Conservation (phyloP, 2,888 invertebrate genomes). For the Lasioglossum morio region DNA sequence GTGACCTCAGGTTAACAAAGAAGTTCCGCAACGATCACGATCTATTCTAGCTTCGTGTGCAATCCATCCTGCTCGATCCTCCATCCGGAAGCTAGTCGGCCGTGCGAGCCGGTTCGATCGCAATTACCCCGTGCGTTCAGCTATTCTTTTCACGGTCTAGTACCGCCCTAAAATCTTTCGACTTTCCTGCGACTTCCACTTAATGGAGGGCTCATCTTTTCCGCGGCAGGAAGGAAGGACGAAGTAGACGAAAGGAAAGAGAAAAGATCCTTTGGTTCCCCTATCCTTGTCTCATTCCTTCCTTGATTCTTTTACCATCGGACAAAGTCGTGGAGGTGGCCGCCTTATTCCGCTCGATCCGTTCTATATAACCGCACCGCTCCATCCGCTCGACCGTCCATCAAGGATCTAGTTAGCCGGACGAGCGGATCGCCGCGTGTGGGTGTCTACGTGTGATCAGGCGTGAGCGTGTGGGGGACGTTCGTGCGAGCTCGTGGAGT, state of each 20-base stretch:
- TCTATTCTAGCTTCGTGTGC: background rate
- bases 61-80: background rate
- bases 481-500: background rate
- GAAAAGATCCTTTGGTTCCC: slow-evolving; percentile 38
- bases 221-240: slow-evolving; percentile 17
- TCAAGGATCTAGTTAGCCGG: slow-evolving; percentile 71
- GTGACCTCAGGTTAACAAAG: background rate
- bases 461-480: background rate
- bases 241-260: background rate
- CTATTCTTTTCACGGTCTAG: slow-evolving; percentile 38
- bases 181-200: slow-evolving; percentile 40
- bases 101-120: slow-evolving; percentile 45
- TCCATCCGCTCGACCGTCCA: slow-evolving; percentile 55
- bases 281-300: slow-evolving; percentile 17
- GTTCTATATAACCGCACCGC: slow-evolving; percentile 53
- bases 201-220: slow-evolving; percentile 61
- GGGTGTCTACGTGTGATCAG: background rate
- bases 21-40: background rate
- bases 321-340: slow-evolving; percentile 58
- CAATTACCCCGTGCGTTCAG: slow-evolving; percentile 48
- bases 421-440: background rate
- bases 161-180: slow-evolving; percentile 56
- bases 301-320: slow-evolving; percentile 53
- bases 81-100: slow-evolving; percentile 41
- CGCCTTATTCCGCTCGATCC: slow-evolving; percentile 71